Evolutionary conservation across 1,140 invertebrate genomes (phyloP).

Genomic region (Bactericera cockerelli): DNA sequence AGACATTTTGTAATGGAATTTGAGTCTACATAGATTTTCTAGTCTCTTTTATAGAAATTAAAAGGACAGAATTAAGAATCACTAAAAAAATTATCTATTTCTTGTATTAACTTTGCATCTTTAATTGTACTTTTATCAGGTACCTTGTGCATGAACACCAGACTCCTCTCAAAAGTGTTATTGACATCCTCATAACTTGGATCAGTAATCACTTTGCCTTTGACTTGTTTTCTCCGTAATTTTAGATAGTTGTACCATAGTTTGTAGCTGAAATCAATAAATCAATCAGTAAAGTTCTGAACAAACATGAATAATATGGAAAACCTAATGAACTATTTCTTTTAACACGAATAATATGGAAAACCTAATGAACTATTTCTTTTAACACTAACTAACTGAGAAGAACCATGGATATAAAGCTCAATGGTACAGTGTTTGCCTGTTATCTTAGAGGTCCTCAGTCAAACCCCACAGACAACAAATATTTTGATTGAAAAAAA

Average conservation of each 20-base stretch:
- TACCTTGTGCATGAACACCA: slow-evolving; percentile 97
- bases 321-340: slow-evolving; percentile 3
- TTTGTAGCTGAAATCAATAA: slow-evolving; percentile 62
- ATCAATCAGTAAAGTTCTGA: no score
- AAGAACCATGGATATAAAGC: neutral
- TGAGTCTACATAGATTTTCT: no score
- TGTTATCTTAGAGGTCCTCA: neutral
- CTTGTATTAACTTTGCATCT: no score
- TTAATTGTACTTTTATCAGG: slow-evolving; percentile 11
- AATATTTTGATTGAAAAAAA: no score
- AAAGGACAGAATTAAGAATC: no score
- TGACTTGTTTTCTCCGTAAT: slow-evolving; percentile 64
- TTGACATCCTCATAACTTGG: slow-evolving; percentile 82
- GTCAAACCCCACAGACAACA: no score
- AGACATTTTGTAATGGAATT: no score
- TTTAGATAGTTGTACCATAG: slow-evolving; percentile 94
- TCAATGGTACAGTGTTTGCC: no score
- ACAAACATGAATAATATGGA: slow-evolving; percentile 18
- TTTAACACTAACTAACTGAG: neutral
- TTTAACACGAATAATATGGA: neutral
- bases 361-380: no score
- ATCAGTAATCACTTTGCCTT: slow-evolving; percentile 67
- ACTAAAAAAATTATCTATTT: no score
- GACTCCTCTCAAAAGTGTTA: slow-evolving; percentile 85
- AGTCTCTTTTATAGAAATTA: no score